These are phyloP conservation scores for Hetaerina titia DNA, from an alignment of 2,888 invertebrate genomes.

Conservation along the genomic window DNA sequence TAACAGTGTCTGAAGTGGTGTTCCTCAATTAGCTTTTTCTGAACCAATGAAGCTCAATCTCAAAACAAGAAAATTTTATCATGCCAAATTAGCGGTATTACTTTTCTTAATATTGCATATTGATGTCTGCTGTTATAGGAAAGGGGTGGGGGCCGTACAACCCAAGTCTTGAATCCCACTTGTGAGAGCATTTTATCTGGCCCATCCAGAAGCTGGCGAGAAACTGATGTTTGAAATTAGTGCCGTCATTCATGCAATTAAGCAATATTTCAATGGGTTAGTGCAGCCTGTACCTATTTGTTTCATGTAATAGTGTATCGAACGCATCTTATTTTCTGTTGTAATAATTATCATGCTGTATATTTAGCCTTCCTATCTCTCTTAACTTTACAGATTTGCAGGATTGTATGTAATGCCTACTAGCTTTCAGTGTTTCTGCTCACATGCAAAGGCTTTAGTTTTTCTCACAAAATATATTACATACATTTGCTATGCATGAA, in stretches of 20 bases:
- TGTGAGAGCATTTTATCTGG: conserved; percentile 9
- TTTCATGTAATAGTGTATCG: neutral
- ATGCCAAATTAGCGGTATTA: neutral
- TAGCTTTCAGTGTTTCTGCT: neutral
- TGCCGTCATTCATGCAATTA: neutral
- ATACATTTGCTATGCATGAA: neutral
- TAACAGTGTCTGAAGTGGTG: too few relatives aligned
- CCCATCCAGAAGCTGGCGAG: conserved; percentile 15
- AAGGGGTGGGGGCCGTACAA: neutral
- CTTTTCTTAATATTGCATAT: neutral
- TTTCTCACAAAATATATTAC: neutral
- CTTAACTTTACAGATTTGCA: neutral
- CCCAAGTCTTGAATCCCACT: neutral
- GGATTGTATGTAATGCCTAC: neutral
- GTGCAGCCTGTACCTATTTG: neutral
- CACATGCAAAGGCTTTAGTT: neutral
- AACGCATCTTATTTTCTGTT: neutral
- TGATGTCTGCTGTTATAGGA: neutral
- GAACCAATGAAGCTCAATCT: neutral
- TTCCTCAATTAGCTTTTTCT: too few relatives aligned
- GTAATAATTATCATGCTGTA: neutral
- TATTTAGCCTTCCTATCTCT: neutral
- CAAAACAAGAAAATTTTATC: neutral
- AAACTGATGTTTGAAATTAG: conserved; percentile 21
- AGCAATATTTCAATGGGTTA: conserved; percentile 21